Percentiles rank a stretch among this genome's conserved stretches.
Conservation (phyloP, 2,113 vertebrate species). For the Triplophysa tibetana region DNA sequence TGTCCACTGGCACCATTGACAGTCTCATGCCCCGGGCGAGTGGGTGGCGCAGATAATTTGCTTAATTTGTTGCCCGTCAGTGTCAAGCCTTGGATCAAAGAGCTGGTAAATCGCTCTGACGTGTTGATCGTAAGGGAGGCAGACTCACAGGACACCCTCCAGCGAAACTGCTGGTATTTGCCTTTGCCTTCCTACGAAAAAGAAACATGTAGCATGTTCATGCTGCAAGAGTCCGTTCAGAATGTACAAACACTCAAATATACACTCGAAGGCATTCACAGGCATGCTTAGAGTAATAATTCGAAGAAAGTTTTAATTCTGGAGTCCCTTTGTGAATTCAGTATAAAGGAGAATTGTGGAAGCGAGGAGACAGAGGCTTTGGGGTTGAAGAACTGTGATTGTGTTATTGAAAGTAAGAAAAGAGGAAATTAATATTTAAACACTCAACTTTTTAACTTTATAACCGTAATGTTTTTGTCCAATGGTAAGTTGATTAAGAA, state of each 20-base stretch:
- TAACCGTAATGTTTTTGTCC: too few relatives aligned
- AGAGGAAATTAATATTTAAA: too few relatives aligned
- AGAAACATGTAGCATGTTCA: neutral
- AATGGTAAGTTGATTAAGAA: too few relatives aligned
- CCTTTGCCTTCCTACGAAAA: conserved; percentile 18
- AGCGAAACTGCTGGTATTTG: conserved; percentile 21
- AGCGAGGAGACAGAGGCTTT: too few relatives aligned
- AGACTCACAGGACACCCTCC: conserved; percentile 27
- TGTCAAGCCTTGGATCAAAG: conserved; percentile 77
- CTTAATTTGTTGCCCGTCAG: conserved; percentile 78
- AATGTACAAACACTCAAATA: neutral
- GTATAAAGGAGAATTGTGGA: neutral
- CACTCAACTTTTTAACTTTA: too few relatives aligned
- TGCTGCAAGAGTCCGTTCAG: neutral
- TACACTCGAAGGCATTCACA: neutral
- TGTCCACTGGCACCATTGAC: conserved; percentile 45
- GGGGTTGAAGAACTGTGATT: too few relatives aligned
- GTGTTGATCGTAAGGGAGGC: conserved; percentile 59
- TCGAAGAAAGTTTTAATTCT: neutral
- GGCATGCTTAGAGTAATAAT: neutral
- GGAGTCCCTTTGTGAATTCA: neutral
- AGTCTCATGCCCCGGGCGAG: conserved; percentile 62
- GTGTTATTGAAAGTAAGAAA: too few relatives aligned
- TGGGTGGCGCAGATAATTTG: conserved; percentile 76
- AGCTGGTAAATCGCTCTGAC: conserved; percentile 75